Evolutionary conservation across 1,140 invertebrate species (phyloP).

Genomic region (Mycetomoellerius zeteki): DNA sequence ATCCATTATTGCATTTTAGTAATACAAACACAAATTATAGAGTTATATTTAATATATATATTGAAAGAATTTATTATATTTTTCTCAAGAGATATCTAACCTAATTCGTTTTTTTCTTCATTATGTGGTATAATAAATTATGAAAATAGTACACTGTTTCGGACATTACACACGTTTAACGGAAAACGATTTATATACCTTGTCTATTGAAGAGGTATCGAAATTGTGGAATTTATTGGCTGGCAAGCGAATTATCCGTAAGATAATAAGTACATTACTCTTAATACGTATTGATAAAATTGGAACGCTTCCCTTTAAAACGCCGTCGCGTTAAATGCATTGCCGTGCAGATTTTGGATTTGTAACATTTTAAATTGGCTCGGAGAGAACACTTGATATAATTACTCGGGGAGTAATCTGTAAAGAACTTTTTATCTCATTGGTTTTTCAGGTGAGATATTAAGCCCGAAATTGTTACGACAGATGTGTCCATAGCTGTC

Average conservation of each 20-base stretch:
- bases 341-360: slow-evolving; percentile 15
- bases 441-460: slow-evolving; percentile 46
- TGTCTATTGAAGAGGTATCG: background rate
- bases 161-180: background rate
- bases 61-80: slow-evolving; percentile 5
- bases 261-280: background rate
- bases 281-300: slow-evolving; percentile 27
- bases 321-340: background rate
- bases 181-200: background rate
- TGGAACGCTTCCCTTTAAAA: background rate
- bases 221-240: slow-evolving; percentile 6
- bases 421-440: slow-evolving; percentile 34
- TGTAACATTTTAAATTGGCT: slow-evolving; percentile 7
- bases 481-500: slow-evolving; percentile 25
- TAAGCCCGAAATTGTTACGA: slow-evolving; percentile 57
- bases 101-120: background rate
- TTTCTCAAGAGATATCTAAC: background rate
- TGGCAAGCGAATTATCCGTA: background rate
- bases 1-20: slow-evolving; percentile 15
- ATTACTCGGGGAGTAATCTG: slow-evolving; percentile 39
- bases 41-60: background rate
- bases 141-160: background rate
- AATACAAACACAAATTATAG: slow-evolving; percentile 7
- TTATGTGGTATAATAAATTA: background rate
- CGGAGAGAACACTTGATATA: slow-evolving; percentile 40